Conservation (phyloP, 2,797 vertebrate species). For the Acrossocheilus fasciatus region DNA sequence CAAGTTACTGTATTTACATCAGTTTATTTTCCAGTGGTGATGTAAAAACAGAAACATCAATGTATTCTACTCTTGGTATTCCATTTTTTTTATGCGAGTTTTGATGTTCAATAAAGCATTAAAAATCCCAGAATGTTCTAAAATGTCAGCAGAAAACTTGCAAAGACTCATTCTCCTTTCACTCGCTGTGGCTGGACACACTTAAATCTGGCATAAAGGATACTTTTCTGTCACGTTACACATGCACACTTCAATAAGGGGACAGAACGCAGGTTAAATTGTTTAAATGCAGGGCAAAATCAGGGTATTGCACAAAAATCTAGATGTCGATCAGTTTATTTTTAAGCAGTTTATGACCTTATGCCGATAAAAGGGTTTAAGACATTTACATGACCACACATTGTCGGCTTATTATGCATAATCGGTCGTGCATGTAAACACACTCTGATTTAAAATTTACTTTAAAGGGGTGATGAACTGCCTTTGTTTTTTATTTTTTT, state of each 20-base stretch:
- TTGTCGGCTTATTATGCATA: background rate
- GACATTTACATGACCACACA: background rate
- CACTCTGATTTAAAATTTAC: no score
- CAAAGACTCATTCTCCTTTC: background rate
- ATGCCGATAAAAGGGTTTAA: background rate
- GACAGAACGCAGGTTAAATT: no score
- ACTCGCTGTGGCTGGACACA: background rate
- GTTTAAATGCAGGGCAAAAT: no score
- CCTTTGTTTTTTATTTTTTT: no score
- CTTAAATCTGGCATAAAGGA: no score
- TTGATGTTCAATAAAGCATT: no score
- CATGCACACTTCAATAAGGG: no score
- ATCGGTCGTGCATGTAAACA: no score
- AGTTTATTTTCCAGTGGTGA: no score
- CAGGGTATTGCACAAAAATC: background rate
- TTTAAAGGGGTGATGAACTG: no score
- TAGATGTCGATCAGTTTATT: background rate
- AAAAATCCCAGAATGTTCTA: background rate
- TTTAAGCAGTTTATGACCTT: background rate
- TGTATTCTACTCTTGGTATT: background rate
- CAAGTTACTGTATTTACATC: background rate
- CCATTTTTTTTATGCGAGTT: background rate
- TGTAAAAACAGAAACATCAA: no score
- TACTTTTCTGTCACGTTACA: no score
- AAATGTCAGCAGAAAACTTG: background rate